Percentiles rank a stretch among this genome's conserved stretches.
Conservation (phyloP, 2,113 vertebrate species). For the Pipa parva region DNA sequence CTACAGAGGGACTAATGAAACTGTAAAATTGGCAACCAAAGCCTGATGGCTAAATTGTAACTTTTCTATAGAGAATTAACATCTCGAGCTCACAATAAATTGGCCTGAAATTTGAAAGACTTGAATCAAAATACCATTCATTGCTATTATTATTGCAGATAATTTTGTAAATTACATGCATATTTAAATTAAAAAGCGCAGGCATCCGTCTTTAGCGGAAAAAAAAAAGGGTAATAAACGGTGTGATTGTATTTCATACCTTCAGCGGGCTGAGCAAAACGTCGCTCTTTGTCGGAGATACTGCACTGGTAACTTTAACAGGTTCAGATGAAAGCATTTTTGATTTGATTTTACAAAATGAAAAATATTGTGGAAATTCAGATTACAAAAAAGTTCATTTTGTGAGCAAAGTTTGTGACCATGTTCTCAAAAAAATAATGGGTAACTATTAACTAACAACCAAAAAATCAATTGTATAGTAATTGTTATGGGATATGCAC, state of each 20-base stretch:
- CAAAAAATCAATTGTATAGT: too few species aligned
- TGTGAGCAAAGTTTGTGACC: too few species aligned
- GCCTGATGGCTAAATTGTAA: background rate
- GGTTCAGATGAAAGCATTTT: too few species aligned
- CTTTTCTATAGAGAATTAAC: slow-evolving; percentile 21
- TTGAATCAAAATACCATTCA: slow-evolving; percentile 6
- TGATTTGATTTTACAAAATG: too few species aligned
- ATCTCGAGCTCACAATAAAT: slow-evolving; percentile 10
- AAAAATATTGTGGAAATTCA: too few species aligned
- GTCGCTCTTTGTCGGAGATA: too few species aligned
- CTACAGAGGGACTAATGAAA: slow-evolving; percentile 28
- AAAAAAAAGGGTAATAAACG: background rate
- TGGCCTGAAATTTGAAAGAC: slow-evolving; percentile 7
- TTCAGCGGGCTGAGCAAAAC: background rate
- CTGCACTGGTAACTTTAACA: too few species aligned
- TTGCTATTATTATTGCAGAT: background rate
- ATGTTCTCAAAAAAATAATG: too few species aligned
- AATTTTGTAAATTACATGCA: background rate
- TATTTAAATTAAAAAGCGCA: background rate
- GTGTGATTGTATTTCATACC: background rate
- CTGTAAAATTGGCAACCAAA: background rate
- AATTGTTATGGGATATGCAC: too few species aligned
- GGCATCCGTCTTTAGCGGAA: background rate
- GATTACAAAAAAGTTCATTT: too few species aligned
- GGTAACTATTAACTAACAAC: too few species aligned